Conservation (phyloP, 2,113 vertebrate species). For the Cathartes aura region DNA sequence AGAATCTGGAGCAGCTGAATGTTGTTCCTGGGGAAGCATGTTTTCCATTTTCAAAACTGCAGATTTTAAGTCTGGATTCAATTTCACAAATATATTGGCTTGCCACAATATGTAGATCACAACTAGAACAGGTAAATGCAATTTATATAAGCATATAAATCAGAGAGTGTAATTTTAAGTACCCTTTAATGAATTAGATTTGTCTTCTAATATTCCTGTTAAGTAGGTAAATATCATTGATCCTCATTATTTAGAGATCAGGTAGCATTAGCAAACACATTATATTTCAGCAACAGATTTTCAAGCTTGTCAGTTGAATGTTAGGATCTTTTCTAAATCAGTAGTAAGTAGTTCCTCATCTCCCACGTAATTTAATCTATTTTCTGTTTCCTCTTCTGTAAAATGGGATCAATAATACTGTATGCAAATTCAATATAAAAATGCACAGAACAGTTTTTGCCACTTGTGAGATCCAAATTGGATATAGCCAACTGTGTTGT, state of each 20-base stretch:
- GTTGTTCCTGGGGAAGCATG: neutral
- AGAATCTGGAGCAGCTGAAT: neutral
- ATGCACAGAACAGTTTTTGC: neutral
- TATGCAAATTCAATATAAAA: neutral
- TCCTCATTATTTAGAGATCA: constrained; percentile 1
- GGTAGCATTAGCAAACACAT: neutral
- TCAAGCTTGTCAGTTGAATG: neutral
- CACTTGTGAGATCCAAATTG: neutral
- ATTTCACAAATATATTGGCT: neutral
- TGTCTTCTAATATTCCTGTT: neutral
- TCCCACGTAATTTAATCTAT: neutral
- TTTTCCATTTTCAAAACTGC: neutral
- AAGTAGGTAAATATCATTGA: neutral
- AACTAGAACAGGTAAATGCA: neutral
- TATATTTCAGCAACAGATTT: neutral
- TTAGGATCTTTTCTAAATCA: neutral
- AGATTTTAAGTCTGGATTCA: neutral
- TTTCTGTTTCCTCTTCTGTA: neutral
- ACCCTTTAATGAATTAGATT: neutral
- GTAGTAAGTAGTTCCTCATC: neutral
- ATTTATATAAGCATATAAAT: neutral
- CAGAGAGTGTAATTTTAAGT: neutral
- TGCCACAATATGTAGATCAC: neutral
- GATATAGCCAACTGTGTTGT: neutral
- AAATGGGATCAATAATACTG: neutral